These are phyloP conservation scores for Sebastes taczanowskii DNA, from an alignment of 2,797 vertebrate species.

Conservation along the genomic window DNA sequence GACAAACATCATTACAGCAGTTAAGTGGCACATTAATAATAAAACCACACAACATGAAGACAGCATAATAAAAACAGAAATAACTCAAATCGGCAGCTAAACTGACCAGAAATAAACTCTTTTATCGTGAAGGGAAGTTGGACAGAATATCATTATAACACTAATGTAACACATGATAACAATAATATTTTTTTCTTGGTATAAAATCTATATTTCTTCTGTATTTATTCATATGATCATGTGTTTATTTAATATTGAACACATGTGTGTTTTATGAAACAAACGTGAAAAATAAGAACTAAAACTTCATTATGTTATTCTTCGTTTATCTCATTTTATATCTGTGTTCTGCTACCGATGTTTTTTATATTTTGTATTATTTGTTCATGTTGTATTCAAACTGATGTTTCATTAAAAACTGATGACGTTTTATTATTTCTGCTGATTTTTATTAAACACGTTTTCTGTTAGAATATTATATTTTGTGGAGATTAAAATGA, in stretches of 20 bases:
- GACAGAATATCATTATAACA: not conserved
- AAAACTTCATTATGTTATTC: not conserved
- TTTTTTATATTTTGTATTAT: slow-evolving; percentile 17
- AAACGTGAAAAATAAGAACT: not conserved
- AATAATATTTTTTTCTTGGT: not conserved
- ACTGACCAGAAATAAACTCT: not conserved
- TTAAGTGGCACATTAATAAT: not conserved
- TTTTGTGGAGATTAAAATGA: no score
- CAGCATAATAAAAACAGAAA: not conserved
- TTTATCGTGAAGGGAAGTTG: not conserved
- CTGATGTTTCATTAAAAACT: slow-evolving; percentile 28
- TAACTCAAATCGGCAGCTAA: no score
- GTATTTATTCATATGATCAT: not conserved
- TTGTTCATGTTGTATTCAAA: not conserved
- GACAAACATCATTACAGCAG: not conserved
- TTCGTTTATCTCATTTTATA: slow-evolving; percentile 1
- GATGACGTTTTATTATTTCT: not conserved
- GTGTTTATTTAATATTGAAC: not conserved
- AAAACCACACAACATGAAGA: not conserved
- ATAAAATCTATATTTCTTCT: not conserved
- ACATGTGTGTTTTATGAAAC: not conserved
- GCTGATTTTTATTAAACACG: no score
- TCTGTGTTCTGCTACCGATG: not conserved
- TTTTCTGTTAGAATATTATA: no score
- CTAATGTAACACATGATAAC: not conserved